phyloP scores from a whole-genome alignment of 2,113 vertebrate genomes.

The Stegastes partitus region DNA sequence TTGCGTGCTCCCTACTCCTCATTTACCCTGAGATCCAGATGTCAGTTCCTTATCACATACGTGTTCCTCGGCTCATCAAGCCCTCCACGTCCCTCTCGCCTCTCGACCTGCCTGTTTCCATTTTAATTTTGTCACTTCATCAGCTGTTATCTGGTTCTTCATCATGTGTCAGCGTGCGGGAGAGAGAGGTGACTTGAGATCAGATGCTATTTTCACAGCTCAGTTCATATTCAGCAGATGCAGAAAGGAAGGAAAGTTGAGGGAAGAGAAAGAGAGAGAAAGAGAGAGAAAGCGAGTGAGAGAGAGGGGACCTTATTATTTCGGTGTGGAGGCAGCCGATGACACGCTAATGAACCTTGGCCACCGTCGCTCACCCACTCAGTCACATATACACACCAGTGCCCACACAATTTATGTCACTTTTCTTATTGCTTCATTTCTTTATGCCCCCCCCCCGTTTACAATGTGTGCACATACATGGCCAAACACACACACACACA shows the following conservation, averaged over 20 bases:
- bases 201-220: slow-evolving; percentile 58
- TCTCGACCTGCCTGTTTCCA: slow-evolving; percentile 46
- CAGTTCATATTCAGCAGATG: slow-evolving; percentile 61
- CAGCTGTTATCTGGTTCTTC: slow-evolving; percentile 65
- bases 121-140: slow-evolving; percentile 71
- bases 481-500: slow-evolving; percentile 20
- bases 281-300: slow-evolving; percentile 43
- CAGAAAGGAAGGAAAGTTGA: slow-evolving; percentile 34
- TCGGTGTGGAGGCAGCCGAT: slow-evolving; percentile 83
- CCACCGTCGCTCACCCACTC: slow-evolving; percentile 70
- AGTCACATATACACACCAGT: slow-evolving; percentile 66
- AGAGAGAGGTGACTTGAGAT: slow-evolving; percentile 63
- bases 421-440: slow-evolving; percentile 52
- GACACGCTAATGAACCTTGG: slow-evolving; percentile 87
- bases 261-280: not conserved
- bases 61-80: slow-evolving; percentile 41
- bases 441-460: slow-evolving; percentile 38
- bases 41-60: slow-evolving; percentile 37
- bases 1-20: slow-evolving; percentile 6
- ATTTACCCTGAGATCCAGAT: slow-evolving; percentile 13
- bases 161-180: slow-evolving; percentile 62
- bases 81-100: slow-evolving; percentile 13
- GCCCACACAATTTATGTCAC: slow-evolving; percentile 67
- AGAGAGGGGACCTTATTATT: slow-evolving; percentile 78
- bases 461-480: slow-evolving; percentile 7